phyloP scores from a whole-genome alignment of 2,888 invertebrate genomes.

The Halictus ligatus region DNA sequence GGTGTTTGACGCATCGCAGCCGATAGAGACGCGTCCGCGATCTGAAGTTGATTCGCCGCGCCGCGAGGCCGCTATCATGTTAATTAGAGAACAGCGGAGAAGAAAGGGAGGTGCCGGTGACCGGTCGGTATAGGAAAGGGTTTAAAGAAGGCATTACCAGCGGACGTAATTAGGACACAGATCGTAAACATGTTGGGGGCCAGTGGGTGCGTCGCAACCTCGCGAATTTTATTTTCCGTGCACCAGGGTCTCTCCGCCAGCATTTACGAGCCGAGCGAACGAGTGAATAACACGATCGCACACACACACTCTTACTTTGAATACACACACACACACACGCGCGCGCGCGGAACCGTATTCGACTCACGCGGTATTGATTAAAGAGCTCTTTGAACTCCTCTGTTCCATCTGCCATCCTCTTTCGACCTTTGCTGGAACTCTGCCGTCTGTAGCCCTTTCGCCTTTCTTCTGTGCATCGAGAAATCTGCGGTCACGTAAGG shows the following conservation, averaged over 20 bases:
- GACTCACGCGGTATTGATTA: constrained; percentile 58
- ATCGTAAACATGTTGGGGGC: constrained; percentile 21
- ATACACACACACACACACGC: background rate
- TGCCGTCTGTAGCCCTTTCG: background rate
- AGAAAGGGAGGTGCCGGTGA: background rate
- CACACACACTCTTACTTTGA: background rate
- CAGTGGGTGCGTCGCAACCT: background rate
- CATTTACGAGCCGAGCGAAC: constrained; percentile 11
- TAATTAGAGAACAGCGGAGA: background rate
- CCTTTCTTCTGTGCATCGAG: constrained; percentile 13
- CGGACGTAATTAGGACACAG: constrained; percentile 11
- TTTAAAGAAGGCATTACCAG: background rate
- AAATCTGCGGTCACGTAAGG: constrained; percentile 32
- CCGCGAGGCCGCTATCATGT: constrained; percentile 12
- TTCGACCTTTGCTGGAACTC: constrained; percentile 29
- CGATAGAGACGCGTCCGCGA: too few species aligned
- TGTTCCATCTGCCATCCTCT: constrained; percentile 14
- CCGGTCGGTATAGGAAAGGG: background rate
- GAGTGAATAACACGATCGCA: constrained; percentile 34
- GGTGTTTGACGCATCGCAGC: background rate
- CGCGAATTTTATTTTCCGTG: constrained; percentile 33
- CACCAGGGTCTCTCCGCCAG: background rate
- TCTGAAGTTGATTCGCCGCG: background rate
- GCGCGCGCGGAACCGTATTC: background rate
- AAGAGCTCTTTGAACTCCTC: constrained; percentile 47